These are phyloP conservation scores for Brotula barbata DNA, from an alignment of 2,797 vertebrate genomes.

Conservation along the genomic window DNA sequence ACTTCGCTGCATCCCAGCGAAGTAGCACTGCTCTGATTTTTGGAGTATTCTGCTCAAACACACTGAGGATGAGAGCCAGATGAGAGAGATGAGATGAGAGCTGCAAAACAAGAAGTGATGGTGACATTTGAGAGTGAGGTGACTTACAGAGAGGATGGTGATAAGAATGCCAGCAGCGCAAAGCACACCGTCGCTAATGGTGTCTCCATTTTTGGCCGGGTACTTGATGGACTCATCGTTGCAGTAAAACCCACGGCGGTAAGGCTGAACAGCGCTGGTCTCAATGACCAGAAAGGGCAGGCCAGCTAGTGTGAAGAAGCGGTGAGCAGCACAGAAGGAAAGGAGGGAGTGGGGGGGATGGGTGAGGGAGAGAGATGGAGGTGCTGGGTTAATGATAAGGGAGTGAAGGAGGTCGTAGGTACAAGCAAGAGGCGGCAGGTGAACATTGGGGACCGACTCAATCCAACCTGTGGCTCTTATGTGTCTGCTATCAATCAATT, in stretches of 20 bases:
- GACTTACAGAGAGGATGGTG: slow-evolving; percentile 93
- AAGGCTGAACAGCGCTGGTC: slow-evolving; percentile 93
- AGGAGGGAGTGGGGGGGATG: slow-evolving; percentile 27
- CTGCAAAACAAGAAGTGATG: slow-evolving; percentile 42
- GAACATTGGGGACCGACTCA: slow-evolving; percentile 54
- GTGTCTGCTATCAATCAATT: slow-evolving; percentile 20
- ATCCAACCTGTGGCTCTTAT: slow-evolving; percentile 49
- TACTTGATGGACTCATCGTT: slow-evolving; percentile 94
- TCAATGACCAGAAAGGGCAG: slow-evolving; percentile 98
- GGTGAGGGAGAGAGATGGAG: slow-evolving; percentile 36
- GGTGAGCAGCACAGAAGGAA: slow-evolving; percentile 49
- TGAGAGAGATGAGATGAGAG: slow-evolving; percentile 53
- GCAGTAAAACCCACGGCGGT: slow-evolving; percentile 95
- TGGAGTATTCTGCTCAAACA: not conserved
- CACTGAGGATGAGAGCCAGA: slow-evolving; percentile 12
- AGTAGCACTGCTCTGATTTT: too few relatives aligned
- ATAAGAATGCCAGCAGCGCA: slow-evolving; percentile 93
- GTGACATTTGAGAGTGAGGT: slow-evolving; percentile 68
- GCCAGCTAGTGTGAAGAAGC: slow-evolving; percentile 80
- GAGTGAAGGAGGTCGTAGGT: slow-evolving; percentile 63
- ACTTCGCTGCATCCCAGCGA: too few relatives aligned
- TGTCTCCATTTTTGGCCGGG: slow-evolving; percentile 90
- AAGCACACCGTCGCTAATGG: slow-evolving; percentile 93
- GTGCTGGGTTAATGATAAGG: slow-evolving; percentile 68
- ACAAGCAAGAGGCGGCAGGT: slow-evolving; percentile 68